Percentiles rank a stretch among this genome's conserved stretches.
Evolutionary conservation across 2,797 vertebrate genomes (phyloP).

Genomic region (Leptatherina wallacei): DNA sequence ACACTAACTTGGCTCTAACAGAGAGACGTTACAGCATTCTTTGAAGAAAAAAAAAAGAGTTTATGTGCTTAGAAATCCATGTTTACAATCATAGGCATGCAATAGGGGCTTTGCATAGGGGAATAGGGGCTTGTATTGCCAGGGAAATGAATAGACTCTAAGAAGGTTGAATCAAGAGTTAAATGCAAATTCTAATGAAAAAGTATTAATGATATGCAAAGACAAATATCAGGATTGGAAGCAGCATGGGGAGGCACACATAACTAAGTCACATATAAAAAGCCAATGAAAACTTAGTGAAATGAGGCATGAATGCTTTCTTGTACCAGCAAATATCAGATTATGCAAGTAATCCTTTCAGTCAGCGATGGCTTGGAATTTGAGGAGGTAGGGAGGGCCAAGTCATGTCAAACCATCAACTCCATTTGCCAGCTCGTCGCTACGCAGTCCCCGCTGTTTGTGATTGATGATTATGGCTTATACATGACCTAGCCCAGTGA

Average conservation of each 20-base stretch:
- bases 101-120: slow-evolving; percentile 21
- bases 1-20: slow-evolving; percentile 10
- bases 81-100: slow-evolving; percentile 12
- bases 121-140: slow-evolving; percentile 28
- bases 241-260: slow-evolving; percentile 53
- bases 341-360: slow-evolving; percentile 81
- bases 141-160: slow-evolving; percentile 28
- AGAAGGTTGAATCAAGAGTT: slow-evolving; percentile 39
- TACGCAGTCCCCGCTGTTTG: slow-evolving; percentile 61
- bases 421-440: slow-evolving; percentile 69
- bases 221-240: slow-evolving; percentile 77
- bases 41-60: slow-evolving; percentile 1
- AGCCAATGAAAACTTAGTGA: slow-evolving; percentile 80
- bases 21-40: slow-evolving; percentile 12
- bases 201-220: slow-evolving; percentile 78
- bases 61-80: slow-evolving; percentile 36
- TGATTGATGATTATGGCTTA: slow-evolving; percentile 80
- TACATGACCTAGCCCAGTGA: slow-evolving; percentile 57
- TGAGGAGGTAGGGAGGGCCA: slow-evolving; percentile 69
- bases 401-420: slow-evolving; percentile 77
- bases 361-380: slow-evolving; percentile 72
- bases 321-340: slow-evolving; percentile 82
- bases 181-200: slow-evolving; percentile 72
- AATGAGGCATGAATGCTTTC: slow-evolving; percentile 82
- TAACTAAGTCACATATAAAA: slow-evolving; percentile 78